Evolutionary conservation across 1,140 invertebrate species (phyloP).

Genomic region (Hestina assimilis): DNA sequence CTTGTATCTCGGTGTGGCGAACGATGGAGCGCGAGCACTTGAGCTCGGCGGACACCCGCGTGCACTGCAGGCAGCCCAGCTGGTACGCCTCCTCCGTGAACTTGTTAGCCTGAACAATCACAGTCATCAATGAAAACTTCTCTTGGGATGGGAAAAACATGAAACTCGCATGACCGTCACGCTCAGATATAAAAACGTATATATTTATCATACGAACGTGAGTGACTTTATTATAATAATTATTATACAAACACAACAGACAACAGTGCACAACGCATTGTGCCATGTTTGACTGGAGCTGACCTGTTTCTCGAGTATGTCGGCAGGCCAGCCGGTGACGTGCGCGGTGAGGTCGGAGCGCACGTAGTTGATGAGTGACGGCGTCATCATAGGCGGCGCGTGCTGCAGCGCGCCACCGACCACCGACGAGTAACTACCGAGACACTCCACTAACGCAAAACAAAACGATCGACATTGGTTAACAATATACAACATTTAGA

Average conservation of each 20-base stretch:
- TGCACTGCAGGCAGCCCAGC: conserved; percentile 81
- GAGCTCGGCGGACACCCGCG: conserved; percentile 95
- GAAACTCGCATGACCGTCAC: too few relatives aligned
- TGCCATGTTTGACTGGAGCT: neutral
- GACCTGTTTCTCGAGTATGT: conserved; percentile 96
- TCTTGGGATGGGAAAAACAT: too few relatives aligned
- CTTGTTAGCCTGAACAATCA: conserved; percentile 63
- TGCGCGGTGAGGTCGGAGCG: conserved; percentile 93
- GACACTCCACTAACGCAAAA: conserved; percentile 60
- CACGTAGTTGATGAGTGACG: conserved; percentile 94
- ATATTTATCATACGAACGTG: too few relatives aligned
- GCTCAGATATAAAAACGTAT: too few relatives aligned
- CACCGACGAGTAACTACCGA: conserved; percentile 68
- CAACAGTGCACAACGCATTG: too few relatives aligned
- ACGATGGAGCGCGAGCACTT: conserved; percentile 96
- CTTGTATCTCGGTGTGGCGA: conserved; percentile 96
- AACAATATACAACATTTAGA: neutral
- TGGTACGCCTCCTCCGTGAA: conserved; percentile 69
- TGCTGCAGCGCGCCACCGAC: conserved; percentile 59
- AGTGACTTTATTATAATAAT: too few relatives aligned
- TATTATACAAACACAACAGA: too few relatives aligned
- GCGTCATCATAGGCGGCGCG: conserved; percentile 85
- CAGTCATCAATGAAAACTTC: too few relatives aligned
- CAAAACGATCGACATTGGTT: neutral
- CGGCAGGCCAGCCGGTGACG: conserved; percentile 94